Evolutionary conservation across 1,140 invertebrate species (phyloP).

Genomic region (Rhyzopertha dominica): DNA sequence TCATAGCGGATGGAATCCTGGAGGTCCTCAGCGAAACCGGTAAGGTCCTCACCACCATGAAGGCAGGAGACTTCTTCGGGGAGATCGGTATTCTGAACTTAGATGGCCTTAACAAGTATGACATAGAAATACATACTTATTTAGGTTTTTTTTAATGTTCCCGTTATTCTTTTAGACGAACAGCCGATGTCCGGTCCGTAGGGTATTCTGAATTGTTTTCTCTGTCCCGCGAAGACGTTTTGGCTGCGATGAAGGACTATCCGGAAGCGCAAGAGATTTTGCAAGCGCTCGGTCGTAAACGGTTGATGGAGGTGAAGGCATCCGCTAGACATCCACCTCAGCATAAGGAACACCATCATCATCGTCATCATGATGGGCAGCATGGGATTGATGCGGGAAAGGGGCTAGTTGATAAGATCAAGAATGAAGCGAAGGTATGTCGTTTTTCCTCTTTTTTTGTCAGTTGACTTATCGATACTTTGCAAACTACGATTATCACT

Average conservation of each 20-base stretch:
- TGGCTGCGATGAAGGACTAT: slow-evolving; percentile 93
- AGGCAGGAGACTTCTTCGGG: slow-evolving; percentile 95
- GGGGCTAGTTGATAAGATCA: slow-evolving; percentile 77
- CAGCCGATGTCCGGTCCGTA: slow-evolving; percentile 91
- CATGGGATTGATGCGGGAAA: too few species aligned
- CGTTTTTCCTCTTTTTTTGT: too few species aligned
- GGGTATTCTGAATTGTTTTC: slow-evolving; percentile 95
- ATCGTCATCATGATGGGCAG: too few species aligned
- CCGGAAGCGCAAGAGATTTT: slow-evolving; percentile 93
- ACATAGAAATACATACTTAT: too few species aligned
- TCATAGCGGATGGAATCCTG: slow-evolving; percentile 93
- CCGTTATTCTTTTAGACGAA: slow-evolving; percentile 75
- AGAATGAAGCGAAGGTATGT: slow-evolving; percentile 73
- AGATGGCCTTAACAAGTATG: slow-evolving; percentile 92
- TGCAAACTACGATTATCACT: too few species aligned
- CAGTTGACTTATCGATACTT: too few species aligned
- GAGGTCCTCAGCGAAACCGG: slow-evolving; percentile 94
- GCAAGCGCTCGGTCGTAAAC: slow-evolving; percentile 77
- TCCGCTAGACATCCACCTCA: slow-evolving; percentile 45
- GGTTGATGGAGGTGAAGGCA: slow-evolving; percentile 74
- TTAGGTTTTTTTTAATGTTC: too few species aligned
- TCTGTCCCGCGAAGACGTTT: slow-evolving; percentile 88
- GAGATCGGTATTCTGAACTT: slow-evolving; percentile 96
- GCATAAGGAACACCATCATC: slow-evolving; percentile 32
- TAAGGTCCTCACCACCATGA: slow-evolving; percentile 91